These are phyloP conservation scores for Polydrusus cervinus DNA, from an alignment of 2,888 invertebrate species.

Conservation along the genomic window DNA sequence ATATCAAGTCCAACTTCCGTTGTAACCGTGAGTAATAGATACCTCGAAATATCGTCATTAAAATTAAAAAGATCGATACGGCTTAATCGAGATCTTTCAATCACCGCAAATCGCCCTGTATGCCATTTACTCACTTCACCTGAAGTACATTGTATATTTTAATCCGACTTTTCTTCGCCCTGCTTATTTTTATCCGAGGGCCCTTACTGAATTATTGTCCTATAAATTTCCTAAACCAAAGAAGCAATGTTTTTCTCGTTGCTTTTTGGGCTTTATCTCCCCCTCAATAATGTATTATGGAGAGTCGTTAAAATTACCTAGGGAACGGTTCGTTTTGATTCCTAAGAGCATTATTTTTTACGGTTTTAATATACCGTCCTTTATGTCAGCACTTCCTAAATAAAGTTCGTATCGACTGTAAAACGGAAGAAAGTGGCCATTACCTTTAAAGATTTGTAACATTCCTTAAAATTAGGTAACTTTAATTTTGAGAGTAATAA, in stretches of 20 bases:
- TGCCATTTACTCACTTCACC: not conserved
- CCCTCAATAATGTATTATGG: conserved; percentile 31
- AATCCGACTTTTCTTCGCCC: not conserved
- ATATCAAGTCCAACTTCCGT: too few relatives aligned
- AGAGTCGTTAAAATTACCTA: conserved; percentile 36
- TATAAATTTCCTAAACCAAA: conserved; percentile 20
- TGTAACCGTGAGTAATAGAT: too few relatives aligned
- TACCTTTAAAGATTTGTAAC: conserved; percentile 3
- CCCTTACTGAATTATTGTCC: not conserved
- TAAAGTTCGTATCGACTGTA: conserved; percentile 20
- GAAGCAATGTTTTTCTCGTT: conserved; percentile 20
- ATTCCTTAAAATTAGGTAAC: conserved; percentile 7
- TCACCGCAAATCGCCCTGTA: too few relatives aligned
- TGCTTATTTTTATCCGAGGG: conserved; percentile 2
- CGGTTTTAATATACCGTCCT: conserved; percentile 20
- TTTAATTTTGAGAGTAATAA: conserved; percentile 4
- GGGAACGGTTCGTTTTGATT: conserved; percentile 37
- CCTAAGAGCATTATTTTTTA: conserved; percentile 32
- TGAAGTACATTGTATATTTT: not conserved
- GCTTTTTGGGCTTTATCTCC: conserved; percentile 22
- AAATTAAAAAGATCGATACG: too few relatives aligned
- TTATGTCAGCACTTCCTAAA: conserved; percentile 28
- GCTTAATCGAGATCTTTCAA: too few relatives aligned
- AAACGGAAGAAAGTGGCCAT: conserved; percentile 13
- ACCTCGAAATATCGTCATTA: too few relatives aligned